Conservation (phyloP, 2,888 invertebrate species). For the Trissonchulus sp. region DNA sequence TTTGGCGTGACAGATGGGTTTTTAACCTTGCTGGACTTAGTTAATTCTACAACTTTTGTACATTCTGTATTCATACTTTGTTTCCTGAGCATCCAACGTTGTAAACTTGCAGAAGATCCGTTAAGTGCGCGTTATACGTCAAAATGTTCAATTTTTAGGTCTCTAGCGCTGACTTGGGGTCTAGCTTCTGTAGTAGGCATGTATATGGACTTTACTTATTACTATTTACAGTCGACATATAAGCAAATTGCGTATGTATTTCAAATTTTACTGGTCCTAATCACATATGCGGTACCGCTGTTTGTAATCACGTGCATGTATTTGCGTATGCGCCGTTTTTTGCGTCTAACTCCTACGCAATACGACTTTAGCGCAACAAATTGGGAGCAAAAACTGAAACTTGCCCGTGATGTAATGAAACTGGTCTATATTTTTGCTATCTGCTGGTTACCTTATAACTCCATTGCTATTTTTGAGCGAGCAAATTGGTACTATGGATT, state of each 20-base stretch:
- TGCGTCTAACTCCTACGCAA: not conserved
- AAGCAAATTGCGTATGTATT: not conserved
- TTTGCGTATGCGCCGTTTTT: conserved; percentile 9
- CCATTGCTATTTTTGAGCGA: not conserved
- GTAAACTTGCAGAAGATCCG: not conserved
- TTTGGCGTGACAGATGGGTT: not conserved
- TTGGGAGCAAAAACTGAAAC: not conserved
- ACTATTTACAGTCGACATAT: no score
- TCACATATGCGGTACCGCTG: conserved; percentile 1
- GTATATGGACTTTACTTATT: no score
- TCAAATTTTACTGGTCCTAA: not conserved
- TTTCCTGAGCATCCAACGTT: not conserved
- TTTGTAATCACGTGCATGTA: not conserved
- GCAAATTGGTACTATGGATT: no score
- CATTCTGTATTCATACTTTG: conserved; percentile 1
- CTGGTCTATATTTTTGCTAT: conserved; percentile 17
- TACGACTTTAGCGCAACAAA: not conserved
- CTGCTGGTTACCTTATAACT: conserved; percentile 14
- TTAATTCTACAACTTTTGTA: not conserved
- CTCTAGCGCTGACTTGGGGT: not conserved
- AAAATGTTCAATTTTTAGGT: not conserved
- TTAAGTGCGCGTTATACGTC: no score
- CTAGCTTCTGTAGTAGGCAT: not conserved
- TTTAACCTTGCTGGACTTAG: not conserved
- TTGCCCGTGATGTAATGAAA: not conserved